phyloP scores from a whole-genome alignment of 2,797 vertebrate species.

The Bradypodion pumilum region DNA sequence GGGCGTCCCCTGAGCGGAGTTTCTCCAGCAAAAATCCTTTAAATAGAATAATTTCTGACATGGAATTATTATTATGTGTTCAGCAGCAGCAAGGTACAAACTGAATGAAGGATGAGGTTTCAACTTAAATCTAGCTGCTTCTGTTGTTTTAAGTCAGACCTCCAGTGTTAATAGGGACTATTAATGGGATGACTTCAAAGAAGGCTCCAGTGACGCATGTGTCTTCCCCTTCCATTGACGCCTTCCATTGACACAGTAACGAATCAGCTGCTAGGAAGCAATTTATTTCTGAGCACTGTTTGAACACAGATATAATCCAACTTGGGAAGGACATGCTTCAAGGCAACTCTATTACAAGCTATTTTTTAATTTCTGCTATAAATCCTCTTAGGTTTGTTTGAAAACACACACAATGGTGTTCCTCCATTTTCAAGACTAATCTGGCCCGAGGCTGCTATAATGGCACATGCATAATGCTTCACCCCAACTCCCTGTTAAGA shows the following conservation, averaged over 20 bases:
- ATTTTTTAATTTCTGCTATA: slow-evolving; percentile 35
- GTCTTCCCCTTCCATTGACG: slow-evolving; percentile 12
- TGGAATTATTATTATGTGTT: neutral
- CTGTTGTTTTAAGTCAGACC: slow-evolving; percentile 44
- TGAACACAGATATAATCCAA: neutral
- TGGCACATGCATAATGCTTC: neutral
- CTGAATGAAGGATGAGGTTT: slow-evolving; percentile 17
- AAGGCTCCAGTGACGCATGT: slow-evolving; percentile 28
- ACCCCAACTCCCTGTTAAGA: neutral
- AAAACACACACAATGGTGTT: slow-evolving; percentile 3
- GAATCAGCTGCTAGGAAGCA: slow-evolving; percentile 21
- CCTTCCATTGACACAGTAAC: slow-evolving; percentile 4
- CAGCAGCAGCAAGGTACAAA: neutral
- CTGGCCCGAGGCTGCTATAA: slow-evolving; percentile 24
- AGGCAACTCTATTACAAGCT: slow-evolving; percentile 5
- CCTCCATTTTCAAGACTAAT: neutral
- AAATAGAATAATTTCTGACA: too few species aligned
- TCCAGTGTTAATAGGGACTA: slow-evolving; percentile 30
- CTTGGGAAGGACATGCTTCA: slow-evolving; percentile 26
- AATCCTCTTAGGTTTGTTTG: slow-evolving; percentile 36
- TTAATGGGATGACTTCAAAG: slow-evolving; percentile 37
- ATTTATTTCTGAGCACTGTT: slow-evolving; percentile 17
- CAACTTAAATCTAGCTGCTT: slow-evolving; percentile 40
- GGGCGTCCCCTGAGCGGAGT: too few species aligned
- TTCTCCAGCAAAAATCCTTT: too few species aligned